Conservation (phyloP, 92 coral and sea anemone genomes). For the Epizoanthus fatuus region DNA sequence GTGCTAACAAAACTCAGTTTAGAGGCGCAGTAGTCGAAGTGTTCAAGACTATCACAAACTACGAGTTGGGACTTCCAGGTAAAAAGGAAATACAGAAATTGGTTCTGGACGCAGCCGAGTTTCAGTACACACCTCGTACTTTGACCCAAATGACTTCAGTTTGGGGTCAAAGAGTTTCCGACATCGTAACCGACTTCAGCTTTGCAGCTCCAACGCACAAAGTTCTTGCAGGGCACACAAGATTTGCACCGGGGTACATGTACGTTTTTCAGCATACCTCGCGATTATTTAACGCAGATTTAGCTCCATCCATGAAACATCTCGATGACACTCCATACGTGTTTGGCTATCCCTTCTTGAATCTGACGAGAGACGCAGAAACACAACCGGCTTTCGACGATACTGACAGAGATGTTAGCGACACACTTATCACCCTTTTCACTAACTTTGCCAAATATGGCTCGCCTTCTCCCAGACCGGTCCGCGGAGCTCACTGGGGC, state of each 20-base stretch:
- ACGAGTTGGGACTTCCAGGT: constrained; percentile 31
- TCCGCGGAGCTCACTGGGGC: constrained; percentile 67
- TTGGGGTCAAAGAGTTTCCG: constrained; percentile 52
- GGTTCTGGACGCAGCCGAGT: constrained; percentile 47
- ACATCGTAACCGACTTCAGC: constrained; percentile 46
- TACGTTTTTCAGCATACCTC: constrained; percentile 57
- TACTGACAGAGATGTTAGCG: constrained; percentile 58
- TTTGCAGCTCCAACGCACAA: constrained; percentile 62
- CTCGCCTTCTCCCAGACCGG: constrained; percentile 51
- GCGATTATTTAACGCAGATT: neutral
- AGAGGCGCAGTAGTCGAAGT: constrained; percentile 5
- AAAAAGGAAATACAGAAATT: constrained; percentile 26
- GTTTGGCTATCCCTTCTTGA: constrained; percentile 34
- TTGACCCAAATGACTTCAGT: constrained; percentile 30
- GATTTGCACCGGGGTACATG: constrained; percentile 58
- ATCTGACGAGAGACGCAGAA: constrained; percentile 16
- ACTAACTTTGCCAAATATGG: constrained; percentile 71
- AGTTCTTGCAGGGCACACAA: constrained; percentile 57
- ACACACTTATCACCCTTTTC: constrained; percentile 39
- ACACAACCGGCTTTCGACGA: constrained; percentile 31
- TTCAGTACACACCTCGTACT: constrained; percentile 69
- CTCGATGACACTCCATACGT: constrained; percentile 27
- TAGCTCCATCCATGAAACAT: constrained; percentile 13
- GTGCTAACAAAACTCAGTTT: neutral
- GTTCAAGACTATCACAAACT: neutral